phyloP scores from a whole-genome alignment of 1,140 invertebrate species.

The Drosophila erecta region DNA sequence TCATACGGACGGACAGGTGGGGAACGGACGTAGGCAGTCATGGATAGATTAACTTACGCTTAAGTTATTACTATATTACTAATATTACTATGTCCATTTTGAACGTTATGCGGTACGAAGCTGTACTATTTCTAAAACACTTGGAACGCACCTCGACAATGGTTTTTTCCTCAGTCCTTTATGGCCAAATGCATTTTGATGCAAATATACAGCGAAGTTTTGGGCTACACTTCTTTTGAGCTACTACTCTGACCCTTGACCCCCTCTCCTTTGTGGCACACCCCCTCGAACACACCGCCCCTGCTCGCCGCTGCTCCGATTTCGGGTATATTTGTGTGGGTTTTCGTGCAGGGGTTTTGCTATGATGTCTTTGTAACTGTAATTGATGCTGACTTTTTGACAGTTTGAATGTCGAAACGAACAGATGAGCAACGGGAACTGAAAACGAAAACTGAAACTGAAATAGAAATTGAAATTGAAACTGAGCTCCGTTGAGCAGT shows the following conservation, averaged over 20 bases:
- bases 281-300: not conserved
- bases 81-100: too few relatives aligned
- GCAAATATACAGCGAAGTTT: conserved; percentile 72
- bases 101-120: too few relatives aligned
- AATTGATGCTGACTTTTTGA: conserved; percentile 83
- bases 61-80: too few relatives aligned
- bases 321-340: conserved; percentile 26
- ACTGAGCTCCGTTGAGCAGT: conserved; percentile 32
- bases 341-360: conserved; percentile 26
- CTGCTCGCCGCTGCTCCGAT: conserved; percentile 35
- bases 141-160: conserved; percentile 27
- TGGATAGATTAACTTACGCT: too few relatives aligned
- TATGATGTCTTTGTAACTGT: conserved; percentile 77
- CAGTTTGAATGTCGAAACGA: conserved; percentile 80
- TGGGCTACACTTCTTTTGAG: conserved; percentile 68
- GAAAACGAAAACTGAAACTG: conserved; percentile 40
- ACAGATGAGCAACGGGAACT: conserved; percentile 62
- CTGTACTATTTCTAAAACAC: not conserved
- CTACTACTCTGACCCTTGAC: conserved; percentile 24
- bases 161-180: conserved; percentile 22
- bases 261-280: not conserved
- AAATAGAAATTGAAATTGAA: conserved; percentile 43
- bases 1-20: too few relatives aligned
- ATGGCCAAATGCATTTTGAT: conserved; percentile 77
- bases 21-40: too few relatives aligned